These are phyloP conservation scores for Mungos mungo DNA, from an alignment of 2,113 vertebrate species.

Conservation along the genomic window DNA sequence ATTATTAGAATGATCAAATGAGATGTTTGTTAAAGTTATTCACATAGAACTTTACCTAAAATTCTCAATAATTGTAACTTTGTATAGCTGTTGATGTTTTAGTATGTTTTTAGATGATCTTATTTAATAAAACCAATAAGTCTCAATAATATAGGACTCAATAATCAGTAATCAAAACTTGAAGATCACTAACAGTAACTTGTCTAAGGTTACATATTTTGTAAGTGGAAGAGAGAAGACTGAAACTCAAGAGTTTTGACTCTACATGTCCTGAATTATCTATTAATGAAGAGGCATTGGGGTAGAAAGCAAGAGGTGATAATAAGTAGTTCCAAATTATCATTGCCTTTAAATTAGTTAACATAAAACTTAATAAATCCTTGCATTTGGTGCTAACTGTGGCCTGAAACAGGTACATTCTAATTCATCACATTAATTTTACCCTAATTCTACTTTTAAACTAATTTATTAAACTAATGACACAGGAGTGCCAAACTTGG, in stretches of 20 bases:
- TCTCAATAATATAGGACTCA: not conserved
- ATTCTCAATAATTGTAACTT: not conserved
- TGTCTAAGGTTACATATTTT: not conserved
- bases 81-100: not conserved
- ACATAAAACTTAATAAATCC: not conserved
- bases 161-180: not conserved
- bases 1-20: not conserved
- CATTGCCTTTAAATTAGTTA: conserved; percentile 29
- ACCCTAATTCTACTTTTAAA: not conserved
- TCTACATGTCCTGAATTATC: not conserved
- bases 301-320: not conserved
- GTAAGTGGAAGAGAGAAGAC: not conserved
- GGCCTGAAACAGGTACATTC: not conserved
- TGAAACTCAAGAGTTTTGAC: not conserved
- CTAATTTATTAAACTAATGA: not conserved
- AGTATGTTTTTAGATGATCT: not conserved
- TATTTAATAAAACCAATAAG: not conserved
- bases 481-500: not conserved
- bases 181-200: not conserved
- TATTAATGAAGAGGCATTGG: not conserved
- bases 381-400: not conserved
- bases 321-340: conserved; percentile 37
- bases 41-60: not conserved
- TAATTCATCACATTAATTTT: conserved; percentile 25
- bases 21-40: not conserved